Percentiles rank a stretch among this genome's conserved stretches.
phyloP scores from a whole-genome alignment of 2,113 vertebrate genomes.

The Boulengeromyrus knoepffleri region DNA sequence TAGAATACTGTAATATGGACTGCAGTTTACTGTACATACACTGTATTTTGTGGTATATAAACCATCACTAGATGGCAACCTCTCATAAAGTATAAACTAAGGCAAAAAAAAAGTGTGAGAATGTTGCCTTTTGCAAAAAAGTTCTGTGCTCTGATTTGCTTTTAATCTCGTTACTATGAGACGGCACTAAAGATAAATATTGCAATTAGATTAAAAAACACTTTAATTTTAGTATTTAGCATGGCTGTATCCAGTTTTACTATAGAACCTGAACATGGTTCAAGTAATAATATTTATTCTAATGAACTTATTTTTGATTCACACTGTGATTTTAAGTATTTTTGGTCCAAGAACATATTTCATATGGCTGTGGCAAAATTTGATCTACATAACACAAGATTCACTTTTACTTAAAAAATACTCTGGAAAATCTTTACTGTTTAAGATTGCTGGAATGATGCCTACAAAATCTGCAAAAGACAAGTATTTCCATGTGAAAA shows the following conservation, averaged over 20 bases:
- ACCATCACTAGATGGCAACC: constrained; percentile 6
- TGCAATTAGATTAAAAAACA: neutral
- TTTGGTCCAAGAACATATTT: neutral
- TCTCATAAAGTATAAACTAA: neutral
- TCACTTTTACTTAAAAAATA: neutral
- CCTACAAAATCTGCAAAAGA: neutral
- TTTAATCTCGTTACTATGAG: neutral
- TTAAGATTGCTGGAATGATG: neutral
- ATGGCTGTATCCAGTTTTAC: neutral
- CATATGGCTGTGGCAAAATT: neutral
- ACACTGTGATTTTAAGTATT: neutral
- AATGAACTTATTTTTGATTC: neutral
- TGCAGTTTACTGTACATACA: neutral
- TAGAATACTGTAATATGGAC: neutral
- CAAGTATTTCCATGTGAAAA: neutral
- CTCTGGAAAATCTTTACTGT: neutral
- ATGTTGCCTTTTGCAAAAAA: neutral
- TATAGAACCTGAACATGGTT: neutral
- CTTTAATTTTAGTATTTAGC: neutral
- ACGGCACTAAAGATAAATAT: neutral
- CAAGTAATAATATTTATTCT: neutral
- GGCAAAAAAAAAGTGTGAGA: neutral
- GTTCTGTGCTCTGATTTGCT: neutral
- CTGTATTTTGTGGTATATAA: neutral
- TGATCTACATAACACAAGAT: neutral